These are phyloP conservation scores for Scolopax mira DNA, from an alignment of 2,113 vertebrate genomes.

Conservation along the genomic window DNA sequence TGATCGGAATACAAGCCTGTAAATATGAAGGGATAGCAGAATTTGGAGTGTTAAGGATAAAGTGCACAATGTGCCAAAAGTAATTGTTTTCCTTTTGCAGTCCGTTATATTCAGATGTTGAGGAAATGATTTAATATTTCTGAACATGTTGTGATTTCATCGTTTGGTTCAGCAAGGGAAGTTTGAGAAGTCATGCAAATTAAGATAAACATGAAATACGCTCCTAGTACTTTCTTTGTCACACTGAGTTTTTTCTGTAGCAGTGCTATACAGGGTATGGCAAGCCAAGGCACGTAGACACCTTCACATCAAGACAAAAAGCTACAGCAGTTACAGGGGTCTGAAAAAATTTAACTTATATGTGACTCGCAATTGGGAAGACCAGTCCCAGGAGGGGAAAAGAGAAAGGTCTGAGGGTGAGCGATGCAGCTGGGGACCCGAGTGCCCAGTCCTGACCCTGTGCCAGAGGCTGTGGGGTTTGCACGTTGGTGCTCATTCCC, in stretches of 20 bases:
- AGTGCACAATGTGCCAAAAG: not conserved
- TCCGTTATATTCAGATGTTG: slow-evolving; percentile 63
- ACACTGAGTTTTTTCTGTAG: not conserved
- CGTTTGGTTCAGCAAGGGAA: slow-evolving; percentile 50
- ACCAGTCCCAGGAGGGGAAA: not conserved
- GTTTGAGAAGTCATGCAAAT: slow-evolving; percentile 62
- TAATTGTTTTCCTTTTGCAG: slow-evolving; percentile 59
- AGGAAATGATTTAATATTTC: slow-evolving; percentile 79
- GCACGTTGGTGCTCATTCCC: not conserved
- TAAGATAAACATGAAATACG: slow-evolving; percentile 56
- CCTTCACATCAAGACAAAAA: not conserved
- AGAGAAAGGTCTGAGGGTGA: not conserved
- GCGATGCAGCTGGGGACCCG: not conserved
- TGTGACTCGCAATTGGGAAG: not conserved
- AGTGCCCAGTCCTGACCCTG: rapidly evolving
- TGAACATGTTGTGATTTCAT: slow-evolving; percentile 70
- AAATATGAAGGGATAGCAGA: not conserved
- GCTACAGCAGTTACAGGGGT: not conserved
- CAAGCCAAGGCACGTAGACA: not conserved
- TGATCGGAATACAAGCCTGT: not conserved
- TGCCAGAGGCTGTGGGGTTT: not conserved
- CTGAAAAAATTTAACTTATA: not conserved
- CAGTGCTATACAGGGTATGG: not conserved
- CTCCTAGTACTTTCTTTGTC: not conserved
- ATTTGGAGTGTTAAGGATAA: not conserved